Evolutionary conservation across 2,113 vertebrate species (phyloP).

Genomic region (Stegastes partitus): DNA sequence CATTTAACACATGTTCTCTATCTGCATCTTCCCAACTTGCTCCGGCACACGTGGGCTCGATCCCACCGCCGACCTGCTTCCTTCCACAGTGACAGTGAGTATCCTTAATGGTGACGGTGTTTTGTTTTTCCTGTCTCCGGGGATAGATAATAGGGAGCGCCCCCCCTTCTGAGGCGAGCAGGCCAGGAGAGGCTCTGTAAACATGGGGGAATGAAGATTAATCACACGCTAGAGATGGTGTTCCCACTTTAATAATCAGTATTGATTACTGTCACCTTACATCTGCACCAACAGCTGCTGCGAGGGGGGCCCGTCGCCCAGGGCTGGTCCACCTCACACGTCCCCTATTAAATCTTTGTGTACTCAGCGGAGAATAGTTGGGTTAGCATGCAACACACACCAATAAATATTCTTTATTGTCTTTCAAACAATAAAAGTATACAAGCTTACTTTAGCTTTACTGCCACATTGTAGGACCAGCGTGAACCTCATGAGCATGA

Average conservation of each 20-base stretch:
- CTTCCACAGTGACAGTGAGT: slow-evolving; percentile 60
- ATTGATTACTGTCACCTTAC: slow-evolving; percentile 86
- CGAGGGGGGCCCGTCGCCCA: slow-evolving; percentile 54
- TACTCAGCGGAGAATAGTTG: slow-evolving; percentile 54
- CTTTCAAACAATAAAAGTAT: slow-evolving; percentile 33
- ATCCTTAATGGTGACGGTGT: slow-evolving; percentile 74
- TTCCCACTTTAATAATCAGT: slow-evolving; percentile 86
- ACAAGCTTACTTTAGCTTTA: slow-evolving; percentile 22
- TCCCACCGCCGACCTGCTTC: slow-evolving; percentile 33
- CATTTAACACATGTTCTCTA: background rate
- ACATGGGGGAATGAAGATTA: slow-evolving; percentile 84
- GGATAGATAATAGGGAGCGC: slow-evolving; percentile 75
- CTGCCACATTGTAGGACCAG: background rate
- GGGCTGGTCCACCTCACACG: slow-evolving; percentile 68
- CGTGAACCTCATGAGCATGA: background rate
- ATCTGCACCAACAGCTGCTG: slow-evolving; percentile 83
- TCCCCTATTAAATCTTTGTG: slow-evolving; percentile 57
- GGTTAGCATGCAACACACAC: slow-evolving; percentile 24
- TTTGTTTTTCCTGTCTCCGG: slow-evolving; percentile 76
- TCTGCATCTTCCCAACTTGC: background rate
- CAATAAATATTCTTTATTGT: slow-evolving; percentile 54
- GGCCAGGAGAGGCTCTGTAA: slow-evolving; percentile 79
- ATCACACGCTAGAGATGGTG: slow-evolving; percentile 83
- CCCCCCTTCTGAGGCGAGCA: slow-evolving; percentile 63
- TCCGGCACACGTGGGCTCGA: background rate